A percentile compares a stretch with the other conserved stretches of the same genome.
Evolutionary conservation across 2,888 invertebrate genomes (phyloP).

Genomic region (Adelphocoris suturalis): DNA sequence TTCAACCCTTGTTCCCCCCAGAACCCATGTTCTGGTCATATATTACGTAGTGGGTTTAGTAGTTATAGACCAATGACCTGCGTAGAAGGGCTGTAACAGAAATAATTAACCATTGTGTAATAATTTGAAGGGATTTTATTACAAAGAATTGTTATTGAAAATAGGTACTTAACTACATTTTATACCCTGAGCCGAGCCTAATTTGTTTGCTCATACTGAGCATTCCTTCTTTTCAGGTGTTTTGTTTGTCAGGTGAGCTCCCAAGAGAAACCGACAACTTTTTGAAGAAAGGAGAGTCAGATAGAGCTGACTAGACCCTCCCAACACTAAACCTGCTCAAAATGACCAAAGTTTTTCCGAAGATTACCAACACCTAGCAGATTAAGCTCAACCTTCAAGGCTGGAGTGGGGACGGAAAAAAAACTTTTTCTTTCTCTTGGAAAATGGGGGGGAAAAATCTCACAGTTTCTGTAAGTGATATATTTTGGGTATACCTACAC

Average conservation of each 20-base stretch:
- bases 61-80: too few species aligned
- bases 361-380: constrained; percentile 5
- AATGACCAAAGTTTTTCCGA: neutral
- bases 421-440: neutral
- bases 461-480: neutral
- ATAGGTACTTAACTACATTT: too few species aligned
- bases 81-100: too few species aligned
- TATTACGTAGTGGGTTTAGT: too few species aligned
- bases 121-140: too few species aligned
- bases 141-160: too few species aligned
- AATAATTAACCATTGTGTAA: too few species aligned
- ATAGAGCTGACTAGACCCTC: neutral
- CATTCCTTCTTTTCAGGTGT: too few species aligned
- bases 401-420: neutral
- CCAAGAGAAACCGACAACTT: neutral
- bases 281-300: neutral
- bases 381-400: neutral
- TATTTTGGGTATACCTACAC: neutral
- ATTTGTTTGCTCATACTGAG: too few species aligned
- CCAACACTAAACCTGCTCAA: neutral
- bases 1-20: too few species aligned
- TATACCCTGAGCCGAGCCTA: too few species aligned
- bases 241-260: neutral
- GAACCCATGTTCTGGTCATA: too few species aligned
- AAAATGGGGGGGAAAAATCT: neutral